Evolutionary conservation across 2,113 vertebrate genomes (phyloP).

Genomic region (Chionomys nivalis): DNA sequence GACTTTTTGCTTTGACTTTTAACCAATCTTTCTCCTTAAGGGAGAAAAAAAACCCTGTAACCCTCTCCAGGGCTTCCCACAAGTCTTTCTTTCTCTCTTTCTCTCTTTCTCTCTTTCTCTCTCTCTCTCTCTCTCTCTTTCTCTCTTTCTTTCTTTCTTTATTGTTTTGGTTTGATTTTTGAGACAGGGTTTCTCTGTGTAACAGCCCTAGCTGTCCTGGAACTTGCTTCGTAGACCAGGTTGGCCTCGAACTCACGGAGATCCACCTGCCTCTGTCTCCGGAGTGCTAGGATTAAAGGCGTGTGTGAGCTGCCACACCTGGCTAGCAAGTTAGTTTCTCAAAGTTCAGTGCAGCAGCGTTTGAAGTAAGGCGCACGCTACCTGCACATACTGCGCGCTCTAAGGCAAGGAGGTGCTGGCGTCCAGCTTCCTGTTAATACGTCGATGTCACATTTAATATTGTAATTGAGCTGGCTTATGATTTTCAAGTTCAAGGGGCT

Average conservation of each 20-base stretch:
- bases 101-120: too few relatives aligned
- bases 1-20: not conserved
- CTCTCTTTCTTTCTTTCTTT: too few relatives aligned
- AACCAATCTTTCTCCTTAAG: not conserved
- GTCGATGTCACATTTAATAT: not conserved
- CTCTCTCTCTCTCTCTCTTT: not conserved
- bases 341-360: not conserved
- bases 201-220: not conserved
- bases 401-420: not conserved
- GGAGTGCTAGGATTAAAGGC: not conserved
- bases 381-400: not conserved
- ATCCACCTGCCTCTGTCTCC: not conserved
- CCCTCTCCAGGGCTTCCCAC: not conserved
- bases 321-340: slow-evolving; percentile 24
- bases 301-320: not conserved
- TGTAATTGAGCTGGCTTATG: not conserved
- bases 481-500: not conserved
- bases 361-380: slow-evolving; percentile 17
- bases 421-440: not conserved
- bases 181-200: not conserved
- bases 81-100: not conserved
- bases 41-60: not conserved
- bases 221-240: not conserved
- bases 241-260: not conserved
- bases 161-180: not conserved